Base-by-base conservation (phyloP, 2,113 vertebrate genomes). In the Conger conger region DNA sequence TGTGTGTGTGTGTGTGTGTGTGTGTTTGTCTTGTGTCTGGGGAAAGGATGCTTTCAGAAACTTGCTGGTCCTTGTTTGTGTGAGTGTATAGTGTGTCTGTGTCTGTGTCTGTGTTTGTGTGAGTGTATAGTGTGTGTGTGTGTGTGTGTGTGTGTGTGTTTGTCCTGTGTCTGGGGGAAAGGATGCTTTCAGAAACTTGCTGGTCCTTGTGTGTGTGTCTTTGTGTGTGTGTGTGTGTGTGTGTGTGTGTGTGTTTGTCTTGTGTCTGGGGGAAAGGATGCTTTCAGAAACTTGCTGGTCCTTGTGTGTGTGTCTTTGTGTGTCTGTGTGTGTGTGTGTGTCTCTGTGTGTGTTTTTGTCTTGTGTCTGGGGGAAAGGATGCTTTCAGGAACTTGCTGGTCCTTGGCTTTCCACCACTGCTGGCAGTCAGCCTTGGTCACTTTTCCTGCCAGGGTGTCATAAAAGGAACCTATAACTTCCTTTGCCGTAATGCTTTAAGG, bases 231-330 rank as follows among this genome's bases (percentile, higher is more conserved):
- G 35, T 23, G 18, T 23, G 23, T 8, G 60, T 6, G 37, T n/a
- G 20, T 27, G 4, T 37, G 76, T 79, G 77, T 4, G 42, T 15
- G 23, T 15, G 3, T 30, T 50, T 17, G 60, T n/a, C 78, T 40
- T 20, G 20, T 42, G 78, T 40, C 38, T 1, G 36, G 38, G 13
- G 36, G n/a, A 36, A 40, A 23, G 23, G 37, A 42, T 38, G 78
- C 78, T 80, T 80, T 80, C 20, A 80, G 78, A 80, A 42, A 42
- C 36, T 20, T 38, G 37, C 78, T 80, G 78, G 78, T 80, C 78
- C 78, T n/a, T 42, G 40, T 42, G n/a, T n/a, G n/a, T n/a, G n/a
- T n/a, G n/a, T n/a, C n/a, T n/a, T n/a, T n/a, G n/a, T n/a, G n/a
- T n/a, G n/a, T n/a, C 9, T 42, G 40, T 42, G 40, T 42, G 40